Evolutionary conservation across 2,113 vertebrate genomes (phyloP), one percentile per base, ranked within the genome.

Genomic region (Taurulus bubalis): DNA sequence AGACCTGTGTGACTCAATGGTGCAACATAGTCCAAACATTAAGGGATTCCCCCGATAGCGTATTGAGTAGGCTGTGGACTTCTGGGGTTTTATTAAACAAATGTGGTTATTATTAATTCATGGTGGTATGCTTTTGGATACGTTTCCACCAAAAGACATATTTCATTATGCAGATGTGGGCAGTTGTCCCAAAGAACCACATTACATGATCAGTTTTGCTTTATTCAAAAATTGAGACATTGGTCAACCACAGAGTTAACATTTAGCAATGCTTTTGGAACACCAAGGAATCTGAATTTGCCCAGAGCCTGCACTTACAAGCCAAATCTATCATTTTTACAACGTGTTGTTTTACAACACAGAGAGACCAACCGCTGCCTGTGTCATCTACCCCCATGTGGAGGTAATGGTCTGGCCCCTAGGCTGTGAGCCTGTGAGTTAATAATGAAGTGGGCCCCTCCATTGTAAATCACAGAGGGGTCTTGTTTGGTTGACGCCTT

Each of bases 401-500:
- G 83, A 87, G 88, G 82, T 84, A 87, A 89, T 90, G 82, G 83
- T 85, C 79, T 62, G 69, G 53, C 73, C 85, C 79, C 68, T 70
- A 82, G 87, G 81, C 85, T 80, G 18, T 73, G 71, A 83, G 86
- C 79, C 83, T 77, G 80, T 58, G 76, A 85, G 86, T 91, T 89
- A 84, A 89, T 92, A 90, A 91, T 90, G 79, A 88, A 87, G 77
- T 74, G 74, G 81, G 60, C 75, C 77, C 74, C 80, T 86, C 82
- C 66, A 87, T 91, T 92, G 90, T 93, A 93, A 93, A 92, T 92
- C 89, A 93, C 84, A 91, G 85, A 77, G 69, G 77, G 80, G 77
- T 75, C 72, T 89, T 92, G 87, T 85, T 86, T 80, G 75, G 73
- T 81, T 60, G 65, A 79, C 58, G 77, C 80, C 84, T 83, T 89